Evolutionary conservation across 2,888 invertebrate species (phyloP).

Genomic region (Smittia sp.): DNA sequence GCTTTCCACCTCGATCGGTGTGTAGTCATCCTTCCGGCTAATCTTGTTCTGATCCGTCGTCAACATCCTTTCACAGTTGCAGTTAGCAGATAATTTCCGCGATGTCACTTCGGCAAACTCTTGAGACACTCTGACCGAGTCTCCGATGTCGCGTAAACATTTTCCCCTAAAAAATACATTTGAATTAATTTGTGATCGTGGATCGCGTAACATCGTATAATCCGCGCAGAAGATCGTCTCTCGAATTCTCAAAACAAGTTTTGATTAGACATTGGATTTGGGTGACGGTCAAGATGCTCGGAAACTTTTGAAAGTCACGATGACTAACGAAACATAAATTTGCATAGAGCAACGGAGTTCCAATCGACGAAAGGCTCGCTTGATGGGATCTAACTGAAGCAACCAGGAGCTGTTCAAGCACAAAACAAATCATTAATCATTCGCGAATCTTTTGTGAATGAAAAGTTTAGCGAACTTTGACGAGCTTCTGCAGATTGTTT

Average conservation of each 20-base stretch:
- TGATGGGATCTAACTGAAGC: background rate
- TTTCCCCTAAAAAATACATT: background rate
- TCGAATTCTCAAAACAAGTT: background rate
- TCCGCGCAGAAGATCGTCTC: background rate
- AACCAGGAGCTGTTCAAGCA: too few relatives aligned
- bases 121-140: background rate
- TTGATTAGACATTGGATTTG: background rate
- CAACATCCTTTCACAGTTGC: background rate
- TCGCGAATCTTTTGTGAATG: too few relatives aligned
- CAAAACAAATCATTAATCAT: too few relatives aligned
- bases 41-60: background rate
- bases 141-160: background rate
- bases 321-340: slow-evolving; percentile 7
- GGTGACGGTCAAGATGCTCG: background rate
- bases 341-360: background rate
- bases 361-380: background rate
- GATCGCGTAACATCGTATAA: background rate
- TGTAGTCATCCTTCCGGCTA: background rate
- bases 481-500: too few relatives aligned
- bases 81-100: background rate
- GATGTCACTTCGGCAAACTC: background rate
- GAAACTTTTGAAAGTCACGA: background rate
- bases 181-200: background rate
- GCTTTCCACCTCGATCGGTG: background rate
- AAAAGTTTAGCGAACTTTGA: too few relatives aligned